Percentiles rank a stretch among this genome's conserved stretches.
phyloP scores from a whole-genome alignment of 2,113 vertebrate genomes.

The Semnornis frantzii region DNA sequence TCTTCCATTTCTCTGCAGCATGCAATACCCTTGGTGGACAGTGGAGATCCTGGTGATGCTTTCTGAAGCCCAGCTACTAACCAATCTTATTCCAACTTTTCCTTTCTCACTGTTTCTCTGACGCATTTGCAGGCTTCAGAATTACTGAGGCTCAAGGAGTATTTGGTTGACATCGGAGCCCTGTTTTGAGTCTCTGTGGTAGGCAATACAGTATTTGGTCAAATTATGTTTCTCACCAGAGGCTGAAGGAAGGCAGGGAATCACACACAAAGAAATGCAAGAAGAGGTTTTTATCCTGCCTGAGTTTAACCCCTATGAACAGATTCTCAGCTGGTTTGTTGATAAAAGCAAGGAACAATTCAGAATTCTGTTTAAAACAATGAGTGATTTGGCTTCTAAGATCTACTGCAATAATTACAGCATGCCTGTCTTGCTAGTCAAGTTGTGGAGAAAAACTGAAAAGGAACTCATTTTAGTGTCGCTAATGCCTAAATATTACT shows the following conservation, averaged over 20 bases:
- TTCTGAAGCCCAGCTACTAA: neutral
- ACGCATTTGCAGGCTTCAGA: neutral
- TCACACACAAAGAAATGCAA: neutral
- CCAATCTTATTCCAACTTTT: neutral
- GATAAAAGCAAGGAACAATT: neutral
- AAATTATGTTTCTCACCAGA: neutral
- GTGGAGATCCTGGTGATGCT: neutral
- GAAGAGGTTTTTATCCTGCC: neutral
- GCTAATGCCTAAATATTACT: neutral
- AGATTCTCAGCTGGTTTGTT: neutral
- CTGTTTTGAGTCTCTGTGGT: neutral
- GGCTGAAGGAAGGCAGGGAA: neutral
- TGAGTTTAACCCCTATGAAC: neutral
- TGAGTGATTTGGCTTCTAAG: neutral
- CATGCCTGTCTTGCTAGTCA: neutral
- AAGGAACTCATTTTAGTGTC: neutral
- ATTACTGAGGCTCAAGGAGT: neutral
- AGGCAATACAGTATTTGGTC: neutral
- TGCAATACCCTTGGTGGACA: neutral
- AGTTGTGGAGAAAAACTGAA: neutral
- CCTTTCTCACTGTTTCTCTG: neutral
- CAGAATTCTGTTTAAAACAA: neutral
- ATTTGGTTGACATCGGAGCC: neutral
- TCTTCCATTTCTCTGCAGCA: neutral
- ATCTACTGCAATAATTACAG: neutral